phyloP scores from a whole-genome alignment of 2,888 invertebrate genomes.

The Ypsolopha sequella region DNA sequence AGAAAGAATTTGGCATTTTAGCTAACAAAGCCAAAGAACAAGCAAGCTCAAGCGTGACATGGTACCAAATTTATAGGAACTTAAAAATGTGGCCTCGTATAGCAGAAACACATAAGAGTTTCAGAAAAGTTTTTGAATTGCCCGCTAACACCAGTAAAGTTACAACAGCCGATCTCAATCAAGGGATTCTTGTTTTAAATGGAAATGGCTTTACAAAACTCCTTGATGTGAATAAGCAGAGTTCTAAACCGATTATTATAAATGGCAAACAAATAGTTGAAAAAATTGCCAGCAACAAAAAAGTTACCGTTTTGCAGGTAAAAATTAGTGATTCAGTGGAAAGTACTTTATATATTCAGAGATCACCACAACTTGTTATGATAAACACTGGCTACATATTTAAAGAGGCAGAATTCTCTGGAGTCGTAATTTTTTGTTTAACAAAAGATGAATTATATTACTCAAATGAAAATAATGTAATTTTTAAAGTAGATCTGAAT shows the following conservation, averaged over 20 bases:
- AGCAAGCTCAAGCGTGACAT: too few relatives aligned
- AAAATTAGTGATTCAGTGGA: too few relatives aligned
- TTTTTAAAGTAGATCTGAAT: neutral
- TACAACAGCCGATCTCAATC: neutral
- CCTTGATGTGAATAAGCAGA: neutral
- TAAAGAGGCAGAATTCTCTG: neutral
- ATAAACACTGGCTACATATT: neutral
- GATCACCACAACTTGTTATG: neutral
- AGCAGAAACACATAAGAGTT: neutral
- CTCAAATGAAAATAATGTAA: neutral
- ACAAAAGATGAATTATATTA: neutral
- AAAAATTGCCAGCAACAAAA: neutral
- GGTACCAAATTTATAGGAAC: too few relatives aligned
- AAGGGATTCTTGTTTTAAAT: neutral
- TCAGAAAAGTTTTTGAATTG: neutral
- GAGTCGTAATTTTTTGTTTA: neutral
- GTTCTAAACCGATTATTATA: neutral
- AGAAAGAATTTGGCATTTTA: too few relatives aligned
- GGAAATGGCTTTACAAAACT: neutral
- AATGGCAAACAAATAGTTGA: neutral
- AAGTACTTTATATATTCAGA: neutral
- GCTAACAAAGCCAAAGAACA: too few relatives aligned
- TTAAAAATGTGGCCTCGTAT: slow-evolving; percentile 15
- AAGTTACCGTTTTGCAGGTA: neutral
- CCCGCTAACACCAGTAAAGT: neutral